A percentile compares a stretch with the other conserved stretches of the same genome.
phyloP scores from a whole-genome alignment of 92 coral and sea anemone species.

The Porites cylindrica region DNA sequence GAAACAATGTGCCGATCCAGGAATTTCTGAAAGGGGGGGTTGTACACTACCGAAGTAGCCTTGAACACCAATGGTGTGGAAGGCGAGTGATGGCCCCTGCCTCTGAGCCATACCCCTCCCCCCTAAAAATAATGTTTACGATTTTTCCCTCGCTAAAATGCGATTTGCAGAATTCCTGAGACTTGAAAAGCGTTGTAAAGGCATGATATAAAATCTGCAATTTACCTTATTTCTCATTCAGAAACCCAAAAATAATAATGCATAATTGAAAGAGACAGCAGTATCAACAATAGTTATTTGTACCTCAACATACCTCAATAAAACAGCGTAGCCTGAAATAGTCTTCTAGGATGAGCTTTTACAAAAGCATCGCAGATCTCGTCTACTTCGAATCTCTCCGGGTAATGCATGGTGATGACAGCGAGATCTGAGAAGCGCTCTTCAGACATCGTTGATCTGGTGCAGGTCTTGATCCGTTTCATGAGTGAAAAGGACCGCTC shows the following conservation, averaged over 20 bases:
- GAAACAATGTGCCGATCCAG: conserved; percentile 10
- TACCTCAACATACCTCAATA: conserved; percentile 40
- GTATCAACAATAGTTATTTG: conserved; percentile 39
- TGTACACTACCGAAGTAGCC: conserved; percentile 22
- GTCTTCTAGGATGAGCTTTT: too few species aligned
- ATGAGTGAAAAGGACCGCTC: too few species aligned
- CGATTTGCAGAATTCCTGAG: conserved; percentile 49
- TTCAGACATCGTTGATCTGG: too few species aligned
- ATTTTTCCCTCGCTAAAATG: conserved; percentile 31
- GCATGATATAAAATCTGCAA: conserved; percentile 35
- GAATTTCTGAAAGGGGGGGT: conserved; percentile 41
- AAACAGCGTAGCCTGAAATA: conserved; percentile 49
- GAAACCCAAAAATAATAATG: conserved; percentile 45
- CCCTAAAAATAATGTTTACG: conserved; percentile 6
- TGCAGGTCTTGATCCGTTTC: too few species aligned
- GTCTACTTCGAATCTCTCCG: conserved; percentile 51
- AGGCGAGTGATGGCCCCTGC: conserved; percentile 36
- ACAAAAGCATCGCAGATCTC: conserved; percentile 50
- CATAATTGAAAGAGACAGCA: conserved; percentile 28
- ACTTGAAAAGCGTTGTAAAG: conserved; percentile 30
- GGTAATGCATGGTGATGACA: conserved; percentile 42
- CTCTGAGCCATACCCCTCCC: conserved; percentile 11
- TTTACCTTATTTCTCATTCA: conserved; percentile 45
- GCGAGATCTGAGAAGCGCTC: neutral
- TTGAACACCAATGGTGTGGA: conserved; percentile 38